Conservation (phyloP, 2,797 vertebrate genomes). For the Melanogrammus aeglefinus region DNA sequence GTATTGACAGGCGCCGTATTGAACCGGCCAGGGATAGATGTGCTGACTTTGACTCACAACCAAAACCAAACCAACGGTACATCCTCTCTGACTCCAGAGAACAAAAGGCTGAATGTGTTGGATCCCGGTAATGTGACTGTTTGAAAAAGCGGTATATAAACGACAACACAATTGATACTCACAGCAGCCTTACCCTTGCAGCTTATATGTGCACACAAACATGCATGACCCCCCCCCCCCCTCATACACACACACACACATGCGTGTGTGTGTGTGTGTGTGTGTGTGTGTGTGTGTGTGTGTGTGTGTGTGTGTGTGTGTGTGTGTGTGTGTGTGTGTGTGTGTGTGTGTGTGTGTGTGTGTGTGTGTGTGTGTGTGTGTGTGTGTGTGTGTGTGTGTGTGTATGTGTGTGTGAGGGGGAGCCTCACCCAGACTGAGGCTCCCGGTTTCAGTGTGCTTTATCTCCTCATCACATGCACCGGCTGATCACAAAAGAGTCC, state of each 20-base stretch:
- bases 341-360: too few relatives aligned
- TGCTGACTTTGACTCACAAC: neutral
- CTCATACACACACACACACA: too few relatives aligned
- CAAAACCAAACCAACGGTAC: neutral
- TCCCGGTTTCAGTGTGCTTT: slow-evolving; percentile 22
- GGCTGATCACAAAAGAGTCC: slow-evolving; percentile 49
- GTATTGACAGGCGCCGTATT: neutral
- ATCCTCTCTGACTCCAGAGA: neutral
- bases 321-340: too few relatives aligned
- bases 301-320: too few relatives aligned
- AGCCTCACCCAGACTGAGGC: too few relatives aligned
- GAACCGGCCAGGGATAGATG: neutral
- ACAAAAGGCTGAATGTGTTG: neutral
- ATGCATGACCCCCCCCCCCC: neutral
- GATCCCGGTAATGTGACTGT: neutral
- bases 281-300: too few relatives aligned
- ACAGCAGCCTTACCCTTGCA: neutral
- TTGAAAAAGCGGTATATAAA: neutral
- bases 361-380: too few relatives aligned
- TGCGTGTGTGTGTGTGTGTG: too few relatives aligned
- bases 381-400: too few relatives aligned
- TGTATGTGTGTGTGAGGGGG: too few relatives aligned
- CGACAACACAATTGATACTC: neutral
- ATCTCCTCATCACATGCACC: slow-evolving; percentile 60
- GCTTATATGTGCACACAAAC: neutral